Percentiles rank a stretch among this genome's conserved stretches.
Evolutionary conservation across 2,888 invertebrate genomes (phyloP).

Genomic region (Acrobasis consociella): DNA sequence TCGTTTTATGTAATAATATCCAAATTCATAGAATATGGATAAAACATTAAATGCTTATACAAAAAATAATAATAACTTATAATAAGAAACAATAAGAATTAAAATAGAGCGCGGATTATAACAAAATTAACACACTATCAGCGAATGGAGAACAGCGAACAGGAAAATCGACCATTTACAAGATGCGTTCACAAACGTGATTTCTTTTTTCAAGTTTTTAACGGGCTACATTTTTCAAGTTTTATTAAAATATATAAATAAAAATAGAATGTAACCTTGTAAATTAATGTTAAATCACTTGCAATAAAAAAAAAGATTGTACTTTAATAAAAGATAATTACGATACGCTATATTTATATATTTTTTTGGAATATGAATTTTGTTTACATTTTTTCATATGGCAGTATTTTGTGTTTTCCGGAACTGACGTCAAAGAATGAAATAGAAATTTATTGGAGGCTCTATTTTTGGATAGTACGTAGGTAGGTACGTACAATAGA

Average conservation of each 20-base stretch:
- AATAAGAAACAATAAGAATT: constrained; percentile 71
- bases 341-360: neutral
- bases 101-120: constrained; percentile 66
- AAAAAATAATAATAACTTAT: constrained; percentile 77
- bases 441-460: constrained; percentile 52
- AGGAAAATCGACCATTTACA: constrained; percentile 81
- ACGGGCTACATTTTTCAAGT: constrained; percentile 45
- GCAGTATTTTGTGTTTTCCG: constrained; percentile 51
- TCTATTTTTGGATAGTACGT: constrained; percentile 78
- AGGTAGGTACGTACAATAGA: constrained; percentile 55
- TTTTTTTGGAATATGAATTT: neutral
- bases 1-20: constrained; percentile 81
- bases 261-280: neutral
- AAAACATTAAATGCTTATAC: constrained; percentile 65
- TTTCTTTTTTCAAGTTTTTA: neutral
- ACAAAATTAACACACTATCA: constrained; percentile 73
- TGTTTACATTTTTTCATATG: constrained; percentile 31
- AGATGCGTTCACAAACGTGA: constrained; percentile 56
- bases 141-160: constrained; percentile 78
- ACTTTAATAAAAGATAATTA: neutral
- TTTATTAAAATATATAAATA: constrained; percentile 16
- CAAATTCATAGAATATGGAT: constrained; percentile 54
- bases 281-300: neutral
- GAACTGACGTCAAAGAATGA: constrained; percentile 58
- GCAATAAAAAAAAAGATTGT: neutral